Conservation (phyloP, 2,888 invertebrate species). For the Stenurella melanura region DNA sequence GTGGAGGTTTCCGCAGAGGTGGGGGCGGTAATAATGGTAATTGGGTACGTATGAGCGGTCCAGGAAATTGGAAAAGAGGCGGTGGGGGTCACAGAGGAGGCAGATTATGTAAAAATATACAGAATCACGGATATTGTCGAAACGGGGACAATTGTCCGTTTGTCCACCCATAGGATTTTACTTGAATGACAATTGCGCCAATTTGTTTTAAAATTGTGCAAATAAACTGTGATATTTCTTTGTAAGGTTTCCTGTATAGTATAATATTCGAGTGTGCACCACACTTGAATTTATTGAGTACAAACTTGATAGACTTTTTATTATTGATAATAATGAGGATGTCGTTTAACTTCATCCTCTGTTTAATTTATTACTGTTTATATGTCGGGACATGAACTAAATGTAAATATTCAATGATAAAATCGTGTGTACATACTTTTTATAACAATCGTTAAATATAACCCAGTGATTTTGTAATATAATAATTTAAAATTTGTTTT, state of each 20-base stretch:
- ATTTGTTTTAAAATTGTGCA: slow-evolving; percentile 48
- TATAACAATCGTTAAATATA: slow-evolving; percentile 2
- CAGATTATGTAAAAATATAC: slow-evolving; percentile 85
- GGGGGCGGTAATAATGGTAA: slow-evolving; percentile 73
- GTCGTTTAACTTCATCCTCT: neutral
- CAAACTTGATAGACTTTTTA: slow-evolving; percentile 32
- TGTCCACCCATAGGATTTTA: slow-evolving; percentile 78
- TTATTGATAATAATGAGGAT: slow-evolving; percentile 7
- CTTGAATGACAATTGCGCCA: slow-evolving; percentile 18
- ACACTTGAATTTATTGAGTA: slow-evolving; percentile 43
- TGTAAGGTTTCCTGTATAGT: slow-evolving; percentile 4
- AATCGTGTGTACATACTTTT: slow-evolving; percentile 8
- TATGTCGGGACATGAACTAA: slow-evolving; percentile 5
- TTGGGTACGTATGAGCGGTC: slow-evolving; percentile 74
- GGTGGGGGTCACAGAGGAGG: slow-evolving; percentile 71
- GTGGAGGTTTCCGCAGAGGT: slow-evolving; percentile 48
- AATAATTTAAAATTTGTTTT: slow-evolving; percentile 23
- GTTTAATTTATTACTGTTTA: slow-evolving; percentile 34
- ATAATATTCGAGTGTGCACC: slow-evolving; percentile 47
- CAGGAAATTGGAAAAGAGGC: slow-evolving; percentile 74
- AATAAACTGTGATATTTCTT: slow-evolving; percentile 51
- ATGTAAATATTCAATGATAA: neutral
- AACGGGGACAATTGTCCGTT: slow-evolving; percentile 89
- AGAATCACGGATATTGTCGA: slow-evolving; percentile 87
- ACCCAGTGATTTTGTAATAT: slow-evolving; percentile 16